Evolutionary conservation across 2,113 vertebrate species (phyloP), one percentile per base, ranked within the genome.

Genomic region (Brachypodius melanocephalos): DNA sequence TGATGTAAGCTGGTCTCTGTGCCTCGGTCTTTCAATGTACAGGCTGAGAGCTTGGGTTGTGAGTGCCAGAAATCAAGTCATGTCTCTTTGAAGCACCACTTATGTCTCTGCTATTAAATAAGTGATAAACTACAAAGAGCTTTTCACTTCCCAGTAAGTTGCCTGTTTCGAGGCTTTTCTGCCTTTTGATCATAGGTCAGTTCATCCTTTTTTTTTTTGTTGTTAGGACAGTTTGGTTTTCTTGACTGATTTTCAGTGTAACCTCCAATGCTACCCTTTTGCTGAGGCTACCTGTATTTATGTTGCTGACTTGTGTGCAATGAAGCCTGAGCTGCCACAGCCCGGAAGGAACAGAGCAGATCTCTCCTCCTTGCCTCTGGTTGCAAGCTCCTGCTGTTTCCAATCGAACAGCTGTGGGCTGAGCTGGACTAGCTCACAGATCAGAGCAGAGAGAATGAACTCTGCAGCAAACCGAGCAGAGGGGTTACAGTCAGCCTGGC

Each of bases 261-360:
- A 32, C 45, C 45, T 54, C 43, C 52, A 59, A 31, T 28, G 48
- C 34, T 21, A 19, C 40, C 34, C 43, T 71, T 31, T 46, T 83
- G 75, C 75, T 81, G 17, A 21, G n/a, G 61, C 73, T 88, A 31
- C n/a, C 36, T 82, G 1, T 66, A 76, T 83, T 86, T 66, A 10
- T 38, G 15, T 22, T 18, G 72, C 61, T 43, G 65, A 40, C n/a
- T 42, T 34, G 72, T 5, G 36, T 28, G 48, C 73, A 32, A 9
- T 20, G 72, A 66, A 81, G 90, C 55, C 42, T 31, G 49, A 57
- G 63, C 61, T 0, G 0, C 68, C 0, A 0, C 54, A 80, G 80
- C 80, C 67, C 14, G 7, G 67, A 57, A 65, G 66, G 49, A 61
- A 15, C 0, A 0, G 54, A n/a, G 42, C 49, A 3, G 32, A 62